Base-by-base conservation (phyloP, 2,113 vertebrate genomes). In the Illadopsis cleaveri region DNA sequence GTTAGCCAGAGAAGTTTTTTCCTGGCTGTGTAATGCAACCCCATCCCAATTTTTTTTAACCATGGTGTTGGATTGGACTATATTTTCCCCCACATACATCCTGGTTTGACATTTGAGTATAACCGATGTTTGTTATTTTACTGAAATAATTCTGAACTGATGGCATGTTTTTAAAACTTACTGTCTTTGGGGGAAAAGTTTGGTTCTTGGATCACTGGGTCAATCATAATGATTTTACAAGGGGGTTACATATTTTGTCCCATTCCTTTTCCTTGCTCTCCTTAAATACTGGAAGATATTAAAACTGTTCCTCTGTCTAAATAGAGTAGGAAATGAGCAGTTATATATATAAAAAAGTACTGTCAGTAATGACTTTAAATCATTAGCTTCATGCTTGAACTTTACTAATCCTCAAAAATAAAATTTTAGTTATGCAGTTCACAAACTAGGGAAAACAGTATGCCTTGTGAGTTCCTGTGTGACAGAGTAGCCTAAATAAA, bases 1-100 rank as follows among this genome's bases (percentile, higher is more conserved):
- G 93, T 97, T 66, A 95, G 86, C 86, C 87, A 88, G 69, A 94
- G 83, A 97, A 98, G 95, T 98, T 97, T 96, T 86, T 90, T 84
- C 86, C 89, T 81, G 96, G 40, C 86, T 90, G 44, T 81, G 37
- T 71, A 93, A 94, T 94, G 92, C 78, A 73, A 80, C 91, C 78
- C 85, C 80, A 96, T 79, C 70, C 90, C 58, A 85, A 54, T 88
- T 94, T 93, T 89, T 89, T 69, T 78, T 61, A 91, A 92, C 40
- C 51, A 69, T 82, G 51, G 28, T 91, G 24, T 75, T 88, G 78
- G 54, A 81, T 72, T 86, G 50, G 77, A 60, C 57, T 95, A 2
- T 77, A 45, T 94, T 83, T 94, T 56, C 70, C n/a, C 58, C 37
- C 6, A 44, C 40, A 28, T 81, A 61, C 73, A 93, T 68, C 53